A percentile compares a stretch with the other conserved stretches of the same genome.
These are phyloP conservation scores for Fukomys damarensis DNA, from an alignment of 2,113 vertebrate species.

Conservation along the genomic window DNA sequence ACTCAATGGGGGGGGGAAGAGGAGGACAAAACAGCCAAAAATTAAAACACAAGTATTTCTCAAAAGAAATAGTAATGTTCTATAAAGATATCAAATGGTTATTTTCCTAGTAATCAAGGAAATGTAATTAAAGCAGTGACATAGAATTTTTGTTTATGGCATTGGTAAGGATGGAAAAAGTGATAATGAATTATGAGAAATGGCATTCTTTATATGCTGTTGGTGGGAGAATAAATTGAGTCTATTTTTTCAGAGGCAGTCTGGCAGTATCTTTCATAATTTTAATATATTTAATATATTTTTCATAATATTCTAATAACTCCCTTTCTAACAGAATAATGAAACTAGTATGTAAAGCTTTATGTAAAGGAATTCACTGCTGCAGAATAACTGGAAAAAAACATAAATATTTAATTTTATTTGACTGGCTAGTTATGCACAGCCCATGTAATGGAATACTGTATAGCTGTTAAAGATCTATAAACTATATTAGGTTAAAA, in stretches of 20 bases:
- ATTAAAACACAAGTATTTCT: neutral
- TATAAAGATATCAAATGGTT: neutral
- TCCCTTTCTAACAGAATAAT: conserved; percentile 16
- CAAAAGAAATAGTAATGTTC: neutral
- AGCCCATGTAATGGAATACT: neutral
- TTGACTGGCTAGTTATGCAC: neutral
- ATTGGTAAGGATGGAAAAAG: neutral
- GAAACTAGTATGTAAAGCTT: neutral
- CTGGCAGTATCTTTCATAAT: conserved; percentile 10
- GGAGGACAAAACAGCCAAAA: neutral
- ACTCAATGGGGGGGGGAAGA: too few species aligned
- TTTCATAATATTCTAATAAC: neutral
- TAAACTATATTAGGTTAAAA: conserved; percentile 18
- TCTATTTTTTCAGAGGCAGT: neutral
- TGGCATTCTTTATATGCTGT: neutral
- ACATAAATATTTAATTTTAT: conserved; percentile 29
- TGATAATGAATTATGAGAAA: neutral
- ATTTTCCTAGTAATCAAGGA: conserved; percentile 41
- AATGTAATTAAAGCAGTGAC: neutral
- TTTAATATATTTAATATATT: neutral
- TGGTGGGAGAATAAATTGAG: neutral
- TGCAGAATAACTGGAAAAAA: conserved; percentile 24
- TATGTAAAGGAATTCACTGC: neutral
- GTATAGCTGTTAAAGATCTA: neutral
- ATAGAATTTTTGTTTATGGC: conserved; percentile 14